Conservation (phyloP, 2,888 invertebrate species). For the Mythimna impura region DNA sequence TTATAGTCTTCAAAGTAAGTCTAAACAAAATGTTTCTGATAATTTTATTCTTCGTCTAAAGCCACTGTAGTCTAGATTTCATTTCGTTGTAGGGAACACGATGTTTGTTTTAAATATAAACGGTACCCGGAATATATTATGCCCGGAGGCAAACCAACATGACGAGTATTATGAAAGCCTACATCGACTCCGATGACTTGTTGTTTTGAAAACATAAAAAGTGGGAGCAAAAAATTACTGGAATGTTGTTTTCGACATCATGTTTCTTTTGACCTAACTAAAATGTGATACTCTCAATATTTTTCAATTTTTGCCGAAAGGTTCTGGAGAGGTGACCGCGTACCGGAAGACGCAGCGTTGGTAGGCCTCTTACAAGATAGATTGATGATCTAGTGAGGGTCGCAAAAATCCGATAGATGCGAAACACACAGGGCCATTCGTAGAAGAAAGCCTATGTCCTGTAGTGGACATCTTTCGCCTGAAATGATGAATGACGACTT, state of each 20-base stretch:
- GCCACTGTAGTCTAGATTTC: not conserved
- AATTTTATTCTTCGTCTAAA: not conserved
- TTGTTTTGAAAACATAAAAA: not conserved
- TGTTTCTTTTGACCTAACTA: not conserved
- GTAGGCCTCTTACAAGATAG: too few species aligned
- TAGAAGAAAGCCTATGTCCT: too few species aligned
- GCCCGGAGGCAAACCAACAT: not conserved
- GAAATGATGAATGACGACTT: too few species aligned
- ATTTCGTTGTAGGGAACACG: slow-evolving; percentile 16
- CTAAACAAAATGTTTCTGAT: not conserved
- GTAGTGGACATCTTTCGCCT: too few species aligned
- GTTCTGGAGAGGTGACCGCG: too few species aligned
- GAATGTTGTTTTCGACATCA: not conserved
- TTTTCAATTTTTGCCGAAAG: too few species aligned
- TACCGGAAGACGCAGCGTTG: too few species aligned
- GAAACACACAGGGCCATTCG: too few species aligned
- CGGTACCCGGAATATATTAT: slow-evolving; percentile 10
- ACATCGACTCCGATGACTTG: slow-evolving; percentile 4
- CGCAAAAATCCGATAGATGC: too few species aligned
- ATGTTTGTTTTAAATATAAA: not conserved
- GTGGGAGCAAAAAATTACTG: too few species aligned
- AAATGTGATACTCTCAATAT: too few species aligned
- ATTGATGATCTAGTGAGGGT: too few species aligned
- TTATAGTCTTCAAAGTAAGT: slow-evolving; percentile 14
- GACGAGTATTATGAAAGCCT: not conserved